Evolutionary conservation across 2,113 vertebrate species (phyloP).

Genomic region (Esox niger): DNA sequence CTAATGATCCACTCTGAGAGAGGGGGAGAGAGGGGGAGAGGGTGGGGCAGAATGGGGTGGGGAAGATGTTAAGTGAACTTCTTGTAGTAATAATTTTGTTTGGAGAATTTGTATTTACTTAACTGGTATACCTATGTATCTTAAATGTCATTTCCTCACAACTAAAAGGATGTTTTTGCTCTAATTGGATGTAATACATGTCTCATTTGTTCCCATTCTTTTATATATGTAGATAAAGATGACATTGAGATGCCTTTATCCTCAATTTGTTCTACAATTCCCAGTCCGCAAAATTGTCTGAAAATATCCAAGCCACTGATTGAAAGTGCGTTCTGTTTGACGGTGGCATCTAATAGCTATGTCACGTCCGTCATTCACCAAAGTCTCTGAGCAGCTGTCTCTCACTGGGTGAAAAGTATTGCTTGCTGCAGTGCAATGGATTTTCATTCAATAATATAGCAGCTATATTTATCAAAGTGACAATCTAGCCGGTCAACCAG

Average conservation of each 20-base stretch:
- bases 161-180: background rate
- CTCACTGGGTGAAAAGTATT: slow-evolving; percentile 43
- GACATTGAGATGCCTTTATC: slow-evolving; percentile 70
- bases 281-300: slow-evolving; percentile 55
- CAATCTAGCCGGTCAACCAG: slow-evolving; percentile 38
- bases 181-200: background rate
- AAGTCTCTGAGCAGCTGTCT: slow-evolving; percentile 60
- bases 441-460: slow-evolving; percentile 45
- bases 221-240: slow-evolving; percentile 54
- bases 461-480: slow-evolving; percentile 54
- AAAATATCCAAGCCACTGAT: slow-evolving; percentile 65
- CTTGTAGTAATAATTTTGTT: too few relatives aligned
- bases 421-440: slow-evolving; percentile 45
- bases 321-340: slow-evolving; percentile 56
- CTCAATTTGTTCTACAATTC: slow-evolving; percentile 70
- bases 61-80: too few relatives aligned
- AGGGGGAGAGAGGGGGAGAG: background rate
- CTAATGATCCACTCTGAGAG: slow-evolving; percentile 68
- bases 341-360: slow-evolving; percentile 65
- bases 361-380: slow-evolving; percentile 60
- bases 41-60: background rate
- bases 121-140: too few relatives aligned
- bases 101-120: too few relatives aligned
- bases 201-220: slow-evolving; percentile 39
- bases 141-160: background rate